phyloP scores from a whole-genome alignment of 53 echinoderm and acorn worm species.

The Holothuria scabra region DNA sequence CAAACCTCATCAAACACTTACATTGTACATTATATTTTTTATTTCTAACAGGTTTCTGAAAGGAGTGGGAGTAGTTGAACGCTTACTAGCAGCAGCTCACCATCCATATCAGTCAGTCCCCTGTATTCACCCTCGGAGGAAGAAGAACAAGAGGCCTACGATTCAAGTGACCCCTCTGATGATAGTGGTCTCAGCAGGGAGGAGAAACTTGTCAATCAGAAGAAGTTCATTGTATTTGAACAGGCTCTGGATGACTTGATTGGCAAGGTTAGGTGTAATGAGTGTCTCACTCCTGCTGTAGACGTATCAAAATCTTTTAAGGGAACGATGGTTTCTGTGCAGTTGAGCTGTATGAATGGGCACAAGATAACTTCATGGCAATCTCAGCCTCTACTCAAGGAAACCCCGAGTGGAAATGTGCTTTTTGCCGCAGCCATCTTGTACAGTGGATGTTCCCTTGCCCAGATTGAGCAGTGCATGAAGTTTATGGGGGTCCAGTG shows the following conservation, averaged over 20 bases:
- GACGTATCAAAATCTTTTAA: background rate
- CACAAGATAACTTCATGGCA: slow-evolving; percentile 39
- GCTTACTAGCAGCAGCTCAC: slow-evolving; percentile 3
- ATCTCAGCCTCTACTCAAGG: slow-evolving; percentile 52
- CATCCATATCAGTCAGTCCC: background rate
- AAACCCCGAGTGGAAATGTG: slow-evolving; percentile 46
- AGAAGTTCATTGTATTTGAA: slow-evolving; percentile 72
- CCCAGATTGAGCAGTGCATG: background rate
- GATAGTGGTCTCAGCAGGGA: background rate
- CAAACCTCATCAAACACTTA: no score
- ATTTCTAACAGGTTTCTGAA: no score
- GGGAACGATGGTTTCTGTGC: slow-evolving; percentile 44
- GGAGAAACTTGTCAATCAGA: slow-evolving; percentile 10
- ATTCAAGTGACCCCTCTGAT: background rate
- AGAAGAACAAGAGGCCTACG: background rate
- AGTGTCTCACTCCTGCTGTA: background rate
- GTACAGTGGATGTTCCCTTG: slow-evolving; percentile 24
- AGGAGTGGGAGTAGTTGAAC: no score
- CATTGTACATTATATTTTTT: no score
- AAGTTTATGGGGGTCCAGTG: slow-evolving; percentile 6
- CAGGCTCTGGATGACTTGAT: slow-evolving; percentile 41
- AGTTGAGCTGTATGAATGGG: slow-evolving; percentile 38
- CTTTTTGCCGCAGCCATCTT: slow-evolving; percentile 32
- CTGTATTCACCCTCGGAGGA: background rate
- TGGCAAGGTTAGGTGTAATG: slow-evolving; percentile 10